Percentiles rank a stretch among this genome's conserved stretches.
Conservation (phyloP, 2,888 invertebrate species). For the Xanthia togata region DNA sequence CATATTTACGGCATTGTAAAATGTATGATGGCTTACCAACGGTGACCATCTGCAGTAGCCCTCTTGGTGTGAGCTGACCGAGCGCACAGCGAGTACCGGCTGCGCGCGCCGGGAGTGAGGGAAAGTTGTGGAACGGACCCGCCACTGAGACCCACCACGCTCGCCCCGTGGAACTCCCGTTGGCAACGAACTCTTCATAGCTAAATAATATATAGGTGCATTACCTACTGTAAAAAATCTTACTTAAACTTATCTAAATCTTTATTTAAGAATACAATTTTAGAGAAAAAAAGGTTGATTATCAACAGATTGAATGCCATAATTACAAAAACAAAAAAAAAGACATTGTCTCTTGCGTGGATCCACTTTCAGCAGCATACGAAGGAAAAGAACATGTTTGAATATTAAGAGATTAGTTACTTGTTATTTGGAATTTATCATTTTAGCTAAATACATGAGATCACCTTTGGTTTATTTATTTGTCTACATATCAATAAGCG, state of each 20-base stretch:
- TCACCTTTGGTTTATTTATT: background rate
- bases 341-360: too few relatives aligned
- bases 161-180: slow-evolving; percentile 90
- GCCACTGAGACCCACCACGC: slow-evolving; percentile 94
- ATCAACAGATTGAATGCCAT: too few relatives aligned
- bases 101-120: slow-evolving; percentile 91
- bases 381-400: too few relatives aligned
- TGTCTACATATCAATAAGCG: background rate
- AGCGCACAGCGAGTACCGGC: slow-evolving; percentile 93
- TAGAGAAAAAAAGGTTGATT: too few relatives aligned
- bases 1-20: background rate
- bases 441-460: slow-evolving; percentile 77
- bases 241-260: too few relatives aligned
- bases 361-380: too few relatives aligned
- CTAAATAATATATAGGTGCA: slow-evolving; percentile 71
- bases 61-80: slow-evolving; percentile 96
- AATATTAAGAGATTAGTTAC: too few relatives aligned
- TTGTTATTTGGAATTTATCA: too few relatives aligned
- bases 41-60: slow-evolving; percentile 95
- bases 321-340: too few relatives aligned
- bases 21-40: slow-evolving; percentile 91
- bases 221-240: too few relatives aligned
- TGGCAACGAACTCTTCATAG: slow-evolving; percentile 89
- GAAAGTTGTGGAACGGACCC: slow-evolving; percentile 96
- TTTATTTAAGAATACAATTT: too few relatives aligned